These are phyloP conservation scores for Gallinago jamesoni DNA, from an alignment of 2,113 vertebrate genomes.

Conservation along the genomic window DNA sequence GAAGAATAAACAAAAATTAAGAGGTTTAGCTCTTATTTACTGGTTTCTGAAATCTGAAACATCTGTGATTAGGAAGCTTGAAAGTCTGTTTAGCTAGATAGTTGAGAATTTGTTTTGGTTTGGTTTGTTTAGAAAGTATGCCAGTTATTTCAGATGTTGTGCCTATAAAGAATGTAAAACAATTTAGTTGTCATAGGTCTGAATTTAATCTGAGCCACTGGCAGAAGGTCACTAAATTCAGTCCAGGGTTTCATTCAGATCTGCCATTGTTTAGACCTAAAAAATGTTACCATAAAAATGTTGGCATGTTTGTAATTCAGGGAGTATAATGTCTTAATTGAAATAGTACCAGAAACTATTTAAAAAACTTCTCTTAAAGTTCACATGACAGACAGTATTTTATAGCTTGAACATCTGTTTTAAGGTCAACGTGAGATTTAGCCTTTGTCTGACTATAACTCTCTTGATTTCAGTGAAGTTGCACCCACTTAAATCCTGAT, in stretches of 20 bases:
- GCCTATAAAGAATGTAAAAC: slow-evolving; percentile 56
- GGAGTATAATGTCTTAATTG: slow-evolving; percentile 52
- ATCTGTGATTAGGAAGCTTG: slow-evolving; percentile 43
- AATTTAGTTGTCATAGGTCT: slow-evolving; percentile 44
- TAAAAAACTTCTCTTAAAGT: slow-evolving; percentile 30
- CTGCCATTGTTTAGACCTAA: slow-evolving; percentile 47
- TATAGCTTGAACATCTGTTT: slow-evolving; percentile 52
- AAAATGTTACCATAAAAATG: slow-evolving; percentile 52
- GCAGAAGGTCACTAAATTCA: slow-evolving; percentile 23
- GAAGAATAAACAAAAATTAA: slow-evolving; percentile 10
- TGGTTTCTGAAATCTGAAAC: slow-evolving; percentile 48
- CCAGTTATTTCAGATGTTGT: slow-evolving; percentile 59
- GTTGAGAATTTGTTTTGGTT: slow-evolving; percentile 46
- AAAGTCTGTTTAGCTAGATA: slow-evolving; percentile 39
- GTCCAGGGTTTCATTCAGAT: slow-evolving; percentile 25
- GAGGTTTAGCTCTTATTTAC: slow-evolving; percentile 39
- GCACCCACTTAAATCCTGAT: slow-evolving; percentile 31
- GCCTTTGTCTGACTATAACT: slow-evolving; percentile 17
- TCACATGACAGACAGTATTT: slow-evolving; percentile 46
- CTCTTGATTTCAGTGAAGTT: slow-evolving; percentile 19
- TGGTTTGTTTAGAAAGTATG: slow-evolving; percentile 42
- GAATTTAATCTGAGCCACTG: slow-evolving; percentile 29
- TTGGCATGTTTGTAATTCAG: slow-evolving; percentile 51
- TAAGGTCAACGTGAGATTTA: slow-evolving; percentile 18
- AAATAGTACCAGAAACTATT: slow-evolving; percentile 58